Base-by-base conservation (phyloP, 2,888 invertebrate species). In the Oligia strigilis region DNA sequence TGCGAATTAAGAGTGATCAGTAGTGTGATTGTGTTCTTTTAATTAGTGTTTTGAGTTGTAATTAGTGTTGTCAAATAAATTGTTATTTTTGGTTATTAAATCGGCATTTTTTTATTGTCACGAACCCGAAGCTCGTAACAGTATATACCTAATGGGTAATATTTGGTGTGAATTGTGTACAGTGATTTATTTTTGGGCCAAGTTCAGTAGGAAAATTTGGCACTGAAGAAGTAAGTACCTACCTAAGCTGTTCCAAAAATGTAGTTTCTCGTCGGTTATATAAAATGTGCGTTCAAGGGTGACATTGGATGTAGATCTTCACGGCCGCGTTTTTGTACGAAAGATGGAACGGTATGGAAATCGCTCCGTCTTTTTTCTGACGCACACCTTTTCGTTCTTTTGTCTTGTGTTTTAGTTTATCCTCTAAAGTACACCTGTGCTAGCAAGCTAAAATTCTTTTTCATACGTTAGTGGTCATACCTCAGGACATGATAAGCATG, bases 221-320 rank as follows among this genome's bases (percentile, higher is more conserved):
- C 73, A 60, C n/a, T 60, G 49, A 1, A 23, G 0, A 14, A 64
- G 14, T 29, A 55, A 23, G 13, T 36, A 43, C 69, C 3, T 46
- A 52, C 58, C 2, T 17, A 70, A 43, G 14, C 9, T 23, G 29
- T 62, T 40, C 40, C 46, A 49, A 64, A 77, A 29, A 52, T 52
- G 2, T 77, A 60, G 46, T 29, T 64, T 81, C 40, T 60, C 14
- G 19, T 77, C 23, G 40, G 52, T 43, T 49, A 65, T 43, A 43
- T 71, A 71, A 66, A 65, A 43, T 73, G 43, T 70, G 70, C 49
- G 65, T 74, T 65, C 79, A 78, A 66, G 84, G 70, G 55, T 83
- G 84, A 82, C 78, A 73, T 83, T 82, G 78, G 9, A 52, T 49
- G 55, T 58, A 64, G 29, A 40, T 60, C 19, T 64, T 72, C 52